Conservation (phyloP, 2,113 vertebrate genomes). For the Hemiprocne comata region DNA sequence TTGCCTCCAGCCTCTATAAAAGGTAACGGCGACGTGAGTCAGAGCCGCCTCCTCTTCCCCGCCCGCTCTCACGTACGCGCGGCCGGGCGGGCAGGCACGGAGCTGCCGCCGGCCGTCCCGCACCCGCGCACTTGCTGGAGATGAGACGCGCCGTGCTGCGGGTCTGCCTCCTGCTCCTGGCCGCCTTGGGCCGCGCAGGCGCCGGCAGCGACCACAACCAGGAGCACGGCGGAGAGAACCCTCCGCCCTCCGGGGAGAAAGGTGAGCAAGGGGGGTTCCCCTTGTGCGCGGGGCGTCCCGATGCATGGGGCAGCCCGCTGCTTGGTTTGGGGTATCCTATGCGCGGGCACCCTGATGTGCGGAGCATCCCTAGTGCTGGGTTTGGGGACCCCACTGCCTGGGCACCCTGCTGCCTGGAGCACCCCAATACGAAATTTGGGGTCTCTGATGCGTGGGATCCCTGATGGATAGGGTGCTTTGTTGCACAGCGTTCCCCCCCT, state of each 20-base stretch:
- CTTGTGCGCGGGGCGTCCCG: too few species aligned
- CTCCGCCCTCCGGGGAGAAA: not conserved
- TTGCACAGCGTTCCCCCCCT: not conserved
- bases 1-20: conserved; percentile 61
- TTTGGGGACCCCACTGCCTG: not conserved
- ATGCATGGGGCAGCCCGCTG: too few species aligned
- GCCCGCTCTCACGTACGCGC: conserved; percentile 52
- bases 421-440: not conserved
- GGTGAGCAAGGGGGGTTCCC: not conserved
- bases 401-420: not conserved
- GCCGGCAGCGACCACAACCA: not conserved
- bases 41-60: conserved; percentile 50
- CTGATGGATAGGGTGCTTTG: not conserved
- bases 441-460: not conserved
- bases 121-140: conserved; percentile 24
- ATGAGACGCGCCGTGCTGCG: conserved; percentile 26
- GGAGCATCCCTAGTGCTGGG: too few species aligned
- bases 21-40: conserved; percentile 59
- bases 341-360: not conserved
- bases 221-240: not conserved
- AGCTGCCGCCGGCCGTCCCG: conserved; percentile 15
- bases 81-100: not conserved
- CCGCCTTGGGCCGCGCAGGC: not conserved
- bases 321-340: not conserved
- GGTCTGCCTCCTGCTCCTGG: conserved; percentile 13